phyloP scores from a whole-genome alignment of 2,797 vertebrate species.

The Crocidura indochinensis region DNA sequence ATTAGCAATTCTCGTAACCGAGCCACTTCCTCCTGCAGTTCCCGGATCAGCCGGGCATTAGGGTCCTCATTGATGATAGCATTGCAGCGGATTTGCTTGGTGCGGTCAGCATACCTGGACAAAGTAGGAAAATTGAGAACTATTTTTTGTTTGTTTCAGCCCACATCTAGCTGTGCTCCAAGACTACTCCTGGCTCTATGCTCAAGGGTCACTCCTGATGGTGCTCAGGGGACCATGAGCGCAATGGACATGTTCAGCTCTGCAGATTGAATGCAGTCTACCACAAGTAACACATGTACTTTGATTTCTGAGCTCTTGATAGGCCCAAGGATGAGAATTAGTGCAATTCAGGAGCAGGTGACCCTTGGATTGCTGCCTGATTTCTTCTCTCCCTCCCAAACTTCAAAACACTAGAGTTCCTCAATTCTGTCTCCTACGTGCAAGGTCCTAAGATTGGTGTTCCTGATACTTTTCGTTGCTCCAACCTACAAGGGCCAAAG shows the following conservation, averaged over 20 bases:
- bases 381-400: not conserved
- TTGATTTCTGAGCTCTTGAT: no score
- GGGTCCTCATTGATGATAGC: constrained; percentile 96
- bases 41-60: constrained; percentile 95
- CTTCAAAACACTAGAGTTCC: not conserved
- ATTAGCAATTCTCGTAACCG: constrained; percentile 93
- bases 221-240: no score
- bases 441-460: not conserved
- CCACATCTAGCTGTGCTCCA: no score
- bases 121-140: not conserved
- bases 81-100: constrained; percentile 96
- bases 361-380: not conserved
- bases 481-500: not conserved
- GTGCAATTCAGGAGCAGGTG: not conserved
- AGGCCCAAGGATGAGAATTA: no score
- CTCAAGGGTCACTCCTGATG: no score
- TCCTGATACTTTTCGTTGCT: not conserved
- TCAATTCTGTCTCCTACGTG: not conserved
- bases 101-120: constrained; percentile 94
- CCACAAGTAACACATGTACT: no score
- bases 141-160: not conserved
- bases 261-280: no score
- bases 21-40: constrained; percentile 95
- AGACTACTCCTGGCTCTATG: no score
- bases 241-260: no score